Base-by-base conservation (phyloP, 2,888 invertebrate genomes). In the Platypus cylindrus region DNA sequence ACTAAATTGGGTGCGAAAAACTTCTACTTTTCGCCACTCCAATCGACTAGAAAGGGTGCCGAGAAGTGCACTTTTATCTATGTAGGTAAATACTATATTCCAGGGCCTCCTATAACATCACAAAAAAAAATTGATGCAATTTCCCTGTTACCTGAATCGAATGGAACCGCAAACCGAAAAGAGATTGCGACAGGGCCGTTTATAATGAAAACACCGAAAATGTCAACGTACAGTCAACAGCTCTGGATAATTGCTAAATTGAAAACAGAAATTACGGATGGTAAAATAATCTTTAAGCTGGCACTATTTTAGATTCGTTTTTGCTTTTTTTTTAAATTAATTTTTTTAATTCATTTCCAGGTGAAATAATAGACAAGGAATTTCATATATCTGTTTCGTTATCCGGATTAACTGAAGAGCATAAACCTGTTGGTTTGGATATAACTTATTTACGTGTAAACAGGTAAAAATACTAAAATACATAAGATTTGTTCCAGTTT, bases 171-270 rank as follows among this genome's bases (percentile, higher is more conserved):
- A 13, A 68, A 67, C 3, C 74, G 71, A 48, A 68, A 68, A 38
- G 50, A 49, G 26, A 70, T 82, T 52, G 76, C 75, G 33, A 73
- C 72, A 7, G 84, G 93, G 0, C 91, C 93, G 3, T 94, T 85
- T 60, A 73, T 78, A 36, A 73, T 94, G 68, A 78, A 78, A 54
- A 86, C 86, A 29, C 89, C 90, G 1, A 66, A 79, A 13, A 67
- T 94, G 58, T 83, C 87, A 18, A 81, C 87, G 0, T 87, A 93
- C 48, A 81, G 83, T 35, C 93, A 94, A 58, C 93, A 95, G 55
- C 61, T 95, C 38, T 95, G 95, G 94, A 67, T 95, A 1, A 79
- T 87, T 43, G 86, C 86, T 1, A 82, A 84, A 57, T 68, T 91
- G 52, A 66, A 78, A 20, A 89, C 89, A 3, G 76, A 78, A 48